Percentiles rank a stretch among this genome's conserved stretches.
Evolutionary conservation across 2,888 invertebrate species (phyloP).

Genomic region (Plemyria rubiginata): DNA sequence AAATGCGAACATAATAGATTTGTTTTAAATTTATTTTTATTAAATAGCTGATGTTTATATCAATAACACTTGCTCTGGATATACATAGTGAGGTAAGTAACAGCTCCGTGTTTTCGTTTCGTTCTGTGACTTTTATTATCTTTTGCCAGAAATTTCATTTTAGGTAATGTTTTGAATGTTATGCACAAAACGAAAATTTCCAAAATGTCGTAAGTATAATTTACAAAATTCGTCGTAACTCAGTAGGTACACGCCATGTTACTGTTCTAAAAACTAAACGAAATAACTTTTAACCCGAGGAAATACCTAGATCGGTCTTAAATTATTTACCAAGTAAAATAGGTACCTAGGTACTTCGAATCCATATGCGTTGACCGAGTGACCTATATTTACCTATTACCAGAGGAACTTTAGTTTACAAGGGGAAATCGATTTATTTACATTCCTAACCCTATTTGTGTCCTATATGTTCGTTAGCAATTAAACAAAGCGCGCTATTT

Average conservation of each 20-base stretch:
- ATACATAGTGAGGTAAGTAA: constrained; percentile 43
- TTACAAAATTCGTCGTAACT: too few relatives aligned
- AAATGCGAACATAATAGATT: constrained; percentile 17
- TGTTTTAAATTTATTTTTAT: constrained; percentile 46
- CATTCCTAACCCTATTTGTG: not conserved
- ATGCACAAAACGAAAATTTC: constrained; percentile 17
- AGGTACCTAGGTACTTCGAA: too few relatives aligned
- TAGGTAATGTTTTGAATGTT: constrained; percentile 22
- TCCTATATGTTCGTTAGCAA: constrained; percentile 14
- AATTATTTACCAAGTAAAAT: not conserved
- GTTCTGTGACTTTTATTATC: constrained; percentile 1
- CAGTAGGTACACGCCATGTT: not conserved
- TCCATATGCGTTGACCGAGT: constrained; percentile 31
- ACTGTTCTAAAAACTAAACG: not conserved
- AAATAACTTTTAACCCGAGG: not conserved
- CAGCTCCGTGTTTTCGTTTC: constrained; percentile 38
- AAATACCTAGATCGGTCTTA: not conserved
- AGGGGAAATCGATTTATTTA: constrained; percentile 16
- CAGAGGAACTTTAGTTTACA: too few relatives aligned
- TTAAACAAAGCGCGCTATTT: not conserved
- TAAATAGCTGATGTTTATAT: constrained; percentile 22
- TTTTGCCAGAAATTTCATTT: constrained; percentile 6
- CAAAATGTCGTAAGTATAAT: not conserved
- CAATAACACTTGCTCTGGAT: constrained; percentile 17
- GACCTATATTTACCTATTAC: constrained; percentile 40